Evolutionary conservation across 2,888 invertebrate species (phyloP).

Genomic region (Scaeva pyrastri): DNA sequence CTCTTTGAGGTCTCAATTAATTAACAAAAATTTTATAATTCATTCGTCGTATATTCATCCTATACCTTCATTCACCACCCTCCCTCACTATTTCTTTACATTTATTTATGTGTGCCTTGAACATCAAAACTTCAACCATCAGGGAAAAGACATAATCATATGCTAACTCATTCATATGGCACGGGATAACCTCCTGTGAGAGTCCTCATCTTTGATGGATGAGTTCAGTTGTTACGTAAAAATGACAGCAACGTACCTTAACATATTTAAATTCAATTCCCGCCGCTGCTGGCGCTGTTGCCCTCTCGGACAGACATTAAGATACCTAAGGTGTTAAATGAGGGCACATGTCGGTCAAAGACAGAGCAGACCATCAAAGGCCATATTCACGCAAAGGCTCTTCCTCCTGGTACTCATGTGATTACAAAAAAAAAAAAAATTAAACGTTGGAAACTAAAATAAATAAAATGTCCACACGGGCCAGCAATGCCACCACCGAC

Average conservation of each 20-base stretch:
- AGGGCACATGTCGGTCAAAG: conserved; percentile 73
- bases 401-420: conserved; percentile 25
- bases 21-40: conserved; percentile 56
- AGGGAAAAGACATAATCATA: conserved; percentile 28
- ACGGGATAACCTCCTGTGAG: conserved; percentile 1
- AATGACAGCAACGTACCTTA: conserved; percentile 42
- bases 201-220: conserved; percentile 61
- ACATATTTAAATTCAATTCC: conserved; percentile 70
- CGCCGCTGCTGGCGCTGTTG: conserved; percentile 41
- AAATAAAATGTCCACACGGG: conserved; percentile 61
- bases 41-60: not conserved
- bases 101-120: conserved; percentile 7
- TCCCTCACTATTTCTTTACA: not conserved
- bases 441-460: conserved; percentile 50
- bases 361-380: conserved; percentile 51
- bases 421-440: not conserved
- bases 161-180: conserved; percentile 36
- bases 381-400: conserved; percentile 40
- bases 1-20: conserved; percentile 63
- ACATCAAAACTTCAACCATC: conserved; percentile 48
- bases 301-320: conserved; percentile 40
- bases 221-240: conserved; percentile 30
- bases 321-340: conserved; percentile 62
- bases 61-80: conserved; percentile 19
- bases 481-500: not conserved